phyloP scores from a whole-genome alignment of 2,888 invertebrate species.

The Boloria euphrosyne region DNA sequence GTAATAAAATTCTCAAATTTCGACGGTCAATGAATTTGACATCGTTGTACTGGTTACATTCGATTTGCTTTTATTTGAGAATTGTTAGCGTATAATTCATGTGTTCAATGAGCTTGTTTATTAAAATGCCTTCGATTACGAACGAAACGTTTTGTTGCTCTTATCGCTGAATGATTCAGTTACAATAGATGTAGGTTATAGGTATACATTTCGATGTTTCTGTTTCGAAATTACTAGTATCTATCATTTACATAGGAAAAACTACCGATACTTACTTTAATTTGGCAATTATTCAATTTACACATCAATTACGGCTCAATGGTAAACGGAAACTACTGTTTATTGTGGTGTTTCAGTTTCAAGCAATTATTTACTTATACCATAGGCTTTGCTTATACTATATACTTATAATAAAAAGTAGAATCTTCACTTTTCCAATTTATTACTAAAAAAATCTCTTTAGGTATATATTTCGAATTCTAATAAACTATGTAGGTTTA shows the following conservation, averaged over 20 bases:
- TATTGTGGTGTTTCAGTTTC: slow-evolving; percentile 3
- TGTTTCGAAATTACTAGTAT: not conserved
- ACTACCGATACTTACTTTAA: slow-evolving; percentile 4
- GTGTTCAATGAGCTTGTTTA: not conserved
- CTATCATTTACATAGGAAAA: slow-evolving; percentile 1
- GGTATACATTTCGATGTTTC: not conserved
- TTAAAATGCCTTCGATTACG: not conserved
- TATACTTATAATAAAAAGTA: not conserved
- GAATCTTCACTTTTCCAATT: too few species aligned
- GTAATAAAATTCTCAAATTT: slow-evolving; percentile 54
- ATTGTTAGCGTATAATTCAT: not conserved
- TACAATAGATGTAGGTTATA: not conserved
- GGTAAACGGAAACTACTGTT: slow-evolving; percentile 1
- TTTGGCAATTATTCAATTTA: slow-evolving; percentile 24
- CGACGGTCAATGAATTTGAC: slow-evolving; percentile 62
- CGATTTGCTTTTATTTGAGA: slow-evolving; percentile 31
- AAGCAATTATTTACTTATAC: not conserved
- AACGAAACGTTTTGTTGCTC: not conserved
- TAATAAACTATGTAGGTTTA: too few species aligned
- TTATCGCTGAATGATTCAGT: not conserved
- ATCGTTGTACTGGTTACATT: slow-evolving; percentile 33
- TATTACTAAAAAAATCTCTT: too few species aligned
- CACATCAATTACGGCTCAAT: slow-evolving; percentile 24
- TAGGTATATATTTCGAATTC: too few species aligned
- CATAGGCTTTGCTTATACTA: too few species aligned